These are phyloP conservation scores for Egretta garzetta DNA, from an alignment of 2,113 vertebrate species.

Conservation along the genomic window DNA sequence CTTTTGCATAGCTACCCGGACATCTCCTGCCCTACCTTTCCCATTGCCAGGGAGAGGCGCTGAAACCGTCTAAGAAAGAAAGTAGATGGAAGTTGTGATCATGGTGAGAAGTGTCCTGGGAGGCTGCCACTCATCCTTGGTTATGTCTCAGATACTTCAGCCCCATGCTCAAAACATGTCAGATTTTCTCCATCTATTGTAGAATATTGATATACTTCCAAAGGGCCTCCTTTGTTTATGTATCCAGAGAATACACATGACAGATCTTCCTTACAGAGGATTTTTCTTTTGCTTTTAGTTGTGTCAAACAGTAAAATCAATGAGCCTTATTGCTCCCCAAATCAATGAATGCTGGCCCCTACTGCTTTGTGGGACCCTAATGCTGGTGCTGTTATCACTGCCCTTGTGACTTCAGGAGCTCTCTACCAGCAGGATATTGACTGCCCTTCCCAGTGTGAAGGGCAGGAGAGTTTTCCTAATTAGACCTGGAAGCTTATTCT, in stretches of 20 bases:
- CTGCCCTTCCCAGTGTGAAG: background rate
- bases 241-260: background rate
- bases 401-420: background rate
- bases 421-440: background rate
- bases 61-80: background rate
- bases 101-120: background rate
- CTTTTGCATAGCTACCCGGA: background rate
- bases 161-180: background rate
- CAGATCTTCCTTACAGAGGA: background rate
- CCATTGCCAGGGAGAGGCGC: background rate
- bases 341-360: background rate
- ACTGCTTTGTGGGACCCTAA: background rate
- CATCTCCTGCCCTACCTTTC: background rate
- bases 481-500: background rate
- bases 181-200: background rate
- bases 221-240: background rate
- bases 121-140: background rate
- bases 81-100: background rate
- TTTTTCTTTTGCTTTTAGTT: background rate
- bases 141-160: background rate
- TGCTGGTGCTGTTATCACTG: background rate
- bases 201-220: background rate
- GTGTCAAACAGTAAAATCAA: background rate
- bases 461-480: background rate
- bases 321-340: background rate